Base-by-base conservation (phyloP, 2,113 vertebrate species). In the Trachemys scripta region DNA sequence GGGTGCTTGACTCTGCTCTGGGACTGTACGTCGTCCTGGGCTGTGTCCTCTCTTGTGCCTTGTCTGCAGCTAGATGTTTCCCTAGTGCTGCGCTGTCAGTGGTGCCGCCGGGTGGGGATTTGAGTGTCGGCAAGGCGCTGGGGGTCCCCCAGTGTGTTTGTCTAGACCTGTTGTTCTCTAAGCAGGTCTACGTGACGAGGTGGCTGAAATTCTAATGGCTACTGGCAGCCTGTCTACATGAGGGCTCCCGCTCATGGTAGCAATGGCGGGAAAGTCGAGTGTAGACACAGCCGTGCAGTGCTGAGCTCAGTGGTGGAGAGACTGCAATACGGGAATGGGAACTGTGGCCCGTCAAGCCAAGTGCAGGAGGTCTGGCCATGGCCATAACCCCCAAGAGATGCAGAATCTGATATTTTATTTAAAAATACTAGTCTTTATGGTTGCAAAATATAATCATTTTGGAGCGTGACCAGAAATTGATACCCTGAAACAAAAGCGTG, bases 301-400 rank as follows among this genome's bases (percentile, higher is more conserved):
- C 38, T 76, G 38, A 76, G 72, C 10, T 76, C 72, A 25, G 22
- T 76, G 72, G 42, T 29, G 38, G 75, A 45, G 42, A 25, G 5
- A 47, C 24, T 27, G 24, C 42, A 78, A 14, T 78, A 29, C 8
- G 25, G 65, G 75, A 47, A 27, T 72, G 65, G 13, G 25, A 8
- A 12, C 25, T 78, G 38, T 25, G 75, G 7, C 42, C 12, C 45
- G 3, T 24, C 12, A 47, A 8, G 25, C 24, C 22, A 45, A 45
- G 27, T 27, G 75, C 75, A 78, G 42, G 42, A 25, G 38, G 20
- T 25, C 38, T 78, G 75, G 75, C 80, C 90, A 12, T 2, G 65
- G 93, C 0, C 31, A 86, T 90, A 90, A 86, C 85, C 92, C 95
- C 96, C 91, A 75, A 93, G 87, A 91, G 86, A 94, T 87, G 93